phyloP scores from a whole-genome alignment of 2,888 invertebrate species.

The Hyposoter didymator region DNA sequence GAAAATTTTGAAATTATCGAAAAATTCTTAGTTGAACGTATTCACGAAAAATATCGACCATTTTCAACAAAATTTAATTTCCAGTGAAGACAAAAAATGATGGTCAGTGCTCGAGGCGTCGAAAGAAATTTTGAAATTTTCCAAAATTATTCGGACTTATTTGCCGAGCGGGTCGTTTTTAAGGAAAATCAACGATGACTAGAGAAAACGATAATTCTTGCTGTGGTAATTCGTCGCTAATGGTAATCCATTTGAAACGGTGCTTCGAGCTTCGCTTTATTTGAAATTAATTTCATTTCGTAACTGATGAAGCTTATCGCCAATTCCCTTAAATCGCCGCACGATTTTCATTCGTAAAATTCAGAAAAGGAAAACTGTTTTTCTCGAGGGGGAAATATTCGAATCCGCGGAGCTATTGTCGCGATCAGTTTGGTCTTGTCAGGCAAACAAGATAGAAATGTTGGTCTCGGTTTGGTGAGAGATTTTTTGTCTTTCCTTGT shows the following conservation, averaged over 20 bases:
- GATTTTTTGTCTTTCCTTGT: background rate
- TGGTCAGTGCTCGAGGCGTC: background rate
- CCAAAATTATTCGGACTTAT: background rate
- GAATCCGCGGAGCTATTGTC: background rate
- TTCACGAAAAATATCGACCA: too few species aligned
- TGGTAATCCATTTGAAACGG: background rate
- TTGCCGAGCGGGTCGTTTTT: background rate
- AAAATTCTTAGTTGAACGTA: too few species aligned
- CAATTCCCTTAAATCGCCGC: background rate
- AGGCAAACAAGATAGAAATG: background rate
- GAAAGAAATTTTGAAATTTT: background rate
- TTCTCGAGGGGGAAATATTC: background rate
- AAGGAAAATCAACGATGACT: conserved; percentile 5
- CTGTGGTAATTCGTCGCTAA: background rate
- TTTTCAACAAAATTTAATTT: too few species aligned
- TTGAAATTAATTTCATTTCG: background rate
- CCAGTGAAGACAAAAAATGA: too few species aligned
- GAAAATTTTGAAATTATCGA: too few species aligned
- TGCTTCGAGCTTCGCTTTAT: background rate
- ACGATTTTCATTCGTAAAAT: background rate
- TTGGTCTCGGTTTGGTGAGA: background rate
- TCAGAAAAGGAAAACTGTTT: background rate
- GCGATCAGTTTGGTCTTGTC: background rate
- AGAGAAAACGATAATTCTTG: background rate
- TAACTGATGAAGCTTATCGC: background rate